Conservation (phyloP, 2,888 invertebrate species). For the Bhutanitis thaidina region DNA sequence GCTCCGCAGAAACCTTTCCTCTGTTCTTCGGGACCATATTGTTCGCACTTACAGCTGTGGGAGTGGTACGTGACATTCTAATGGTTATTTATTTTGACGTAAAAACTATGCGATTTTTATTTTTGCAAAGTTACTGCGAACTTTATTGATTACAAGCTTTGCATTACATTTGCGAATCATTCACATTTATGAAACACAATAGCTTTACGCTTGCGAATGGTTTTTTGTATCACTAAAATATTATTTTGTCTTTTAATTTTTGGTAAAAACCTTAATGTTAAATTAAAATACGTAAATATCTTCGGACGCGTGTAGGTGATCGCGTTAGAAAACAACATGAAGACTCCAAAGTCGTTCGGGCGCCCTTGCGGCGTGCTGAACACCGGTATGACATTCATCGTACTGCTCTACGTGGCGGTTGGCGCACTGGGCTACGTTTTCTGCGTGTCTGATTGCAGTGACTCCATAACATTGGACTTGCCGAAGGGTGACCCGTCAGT, state of each 20-base stretch:
- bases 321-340: slow-evolving; percentile 95
- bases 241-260: too few relatives aligned
- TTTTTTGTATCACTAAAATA: too few relatives aligned
- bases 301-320: slow-evolving; percentile 82
- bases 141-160: too few relatives aligned
- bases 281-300: neutral
- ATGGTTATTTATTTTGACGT: neutral
- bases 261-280: too few relatives aligned
- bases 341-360: slow-evolving; percentile 88
- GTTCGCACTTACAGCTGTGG: slow-evolving; percentile 92
- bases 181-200: too few relatives aligned
- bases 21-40: slow-evolving; percentile 94
- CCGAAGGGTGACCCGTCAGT: slow-evolving; percentile 68
- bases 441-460: slow-evolving; percentile 84
- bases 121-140: too few relatives aligned
- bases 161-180: too few relatives aligned
- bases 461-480: slow-evolving; percentile 91
- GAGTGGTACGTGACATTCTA: slow-evolving; percentile 80
- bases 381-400: slow-evolving; percentile 88
- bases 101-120: neutral
- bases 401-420: slow-evolving; percentile 86
- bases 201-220: neutral
- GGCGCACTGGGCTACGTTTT: slow-evolving; percentile 93
- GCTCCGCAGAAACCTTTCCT: slow-evolving; percentile 76
- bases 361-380: slow-evolving; percentile 90